These are phyloP conservation scores for Leistus spinibarbis DNA, from an alignment of 2,888 invertebrate genomes.

Conservation along the genomic window DNA sequence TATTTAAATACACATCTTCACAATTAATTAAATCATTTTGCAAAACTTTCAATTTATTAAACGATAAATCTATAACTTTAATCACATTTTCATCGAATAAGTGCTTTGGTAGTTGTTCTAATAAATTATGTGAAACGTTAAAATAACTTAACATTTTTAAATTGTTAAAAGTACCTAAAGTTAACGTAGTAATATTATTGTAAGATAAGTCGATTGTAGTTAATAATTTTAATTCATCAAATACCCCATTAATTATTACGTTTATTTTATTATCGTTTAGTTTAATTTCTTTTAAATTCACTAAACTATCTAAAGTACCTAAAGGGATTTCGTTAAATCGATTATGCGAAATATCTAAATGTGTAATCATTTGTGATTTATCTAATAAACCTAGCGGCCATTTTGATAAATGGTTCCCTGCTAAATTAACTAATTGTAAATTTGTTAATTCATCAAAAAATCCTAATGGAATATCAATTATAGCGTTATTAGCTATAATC, in stretches of 20 bases:
- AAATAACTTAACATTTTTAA: conserved; percentile 41
- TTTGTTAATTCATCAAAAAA: conserved; percentile 41
- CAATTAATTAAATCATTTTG: conserved; percentile 42
- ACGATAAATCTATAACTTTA: conserved; percentile 44
- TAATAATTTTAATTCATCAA: conserved; percentile 41
- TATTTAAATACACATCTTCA: conserved; percentile 42
- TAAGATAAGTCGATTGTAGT: conserved; percentile 42
- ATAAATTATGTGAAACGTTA: conserved; percentile 43
- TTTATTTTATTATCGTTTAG: conserved; percentile 40
- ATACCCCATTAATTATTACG: conserved; percentile 38
- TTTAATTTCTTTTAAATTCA: conserved; percentile 30
- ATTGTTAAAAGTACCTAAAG: conserved; percentile 40
- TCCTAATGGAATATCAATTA: conserved; percentile 40
- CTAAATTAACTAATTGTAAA: conserved; percentile 41
- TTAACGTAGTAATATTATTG: conserved; percentile 41
- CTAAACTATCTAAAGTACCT: conserved; percentile 38
- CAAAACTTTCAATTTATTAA: conserved; percentile 42
- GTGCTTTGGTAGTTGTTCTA: conserved; percentile 40
- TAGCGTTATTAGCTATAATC: conserved; percentile 42
- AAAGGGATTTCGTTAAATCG: conserved; percentile 29
- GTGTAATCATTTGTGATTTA: not conserved
- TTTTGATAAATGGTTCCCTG: not conserved
- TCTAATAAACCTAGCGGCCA: conserved; percentile 12
- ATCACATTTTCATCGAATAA: conserved; percentile 43
- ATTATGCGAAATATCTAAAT: conserved; percentile 34